Evolutionary conservation across 2,888 invertebrate species (phyloP), one percentile per base, ranked within the genome.

Genomic region (Criorhina ranunculi): DNA sequence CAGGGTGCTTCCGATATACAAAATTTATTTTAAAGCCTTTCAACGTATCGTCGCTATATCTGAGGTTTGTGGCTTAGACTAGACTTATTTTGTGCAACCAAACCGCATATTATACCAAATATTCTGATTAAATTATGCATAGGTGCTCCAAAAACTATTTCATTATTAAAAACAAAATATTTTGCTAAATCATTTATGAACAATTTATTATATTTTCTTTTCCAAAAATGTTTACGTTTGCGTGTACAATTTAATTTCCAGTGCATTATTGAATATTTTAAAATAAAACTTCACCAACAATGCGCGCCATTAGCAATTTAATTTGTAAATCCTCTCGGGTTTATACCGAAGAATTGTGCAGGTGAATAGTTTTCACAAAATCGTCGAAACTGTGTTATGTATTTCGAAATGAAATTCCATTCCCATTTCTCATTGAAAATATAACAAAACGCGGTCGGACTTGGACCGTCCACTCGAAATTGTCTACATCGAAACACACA

Each of bases 221-320:
- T 40, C 40, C 12, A 11, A 40, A 37, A 12, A 12, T 5, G 1
- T 12, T 6, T n/a, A 37, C 4, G 4, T 15, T 42, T 42, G 12
- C 9, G 6, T 6, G 6, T 17, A 44, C 44, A 44, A 17, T 44
- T 17, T 7, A 44, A 15, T 59, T 62, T 31, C 60, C 11, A 17
- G 29, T 6, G 11, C 35, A 35, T 49, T 33, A 46, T 15, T 46
- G 46, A 62, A 64, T 46, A 64, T 49, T 64, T 64, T 33, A 35
- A 64, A 33, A 35, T 33, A 46, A n/a, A 64, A 49, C 12, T 46
- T 49, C 19, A 19, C n/a, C 12, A 64, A 64, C 64, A 64, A 64
- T 35, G 19, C 31, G 8, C 40, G 11, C 33, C 46, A 62, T 62
- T 62, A 46, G 12, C 31, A 9, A 44, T 9, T 42, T 12, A 29